phyloP scores from a whole-genome alignment of 2,113 vertebrate genomes.

The Scortum barcoo region DNA sequence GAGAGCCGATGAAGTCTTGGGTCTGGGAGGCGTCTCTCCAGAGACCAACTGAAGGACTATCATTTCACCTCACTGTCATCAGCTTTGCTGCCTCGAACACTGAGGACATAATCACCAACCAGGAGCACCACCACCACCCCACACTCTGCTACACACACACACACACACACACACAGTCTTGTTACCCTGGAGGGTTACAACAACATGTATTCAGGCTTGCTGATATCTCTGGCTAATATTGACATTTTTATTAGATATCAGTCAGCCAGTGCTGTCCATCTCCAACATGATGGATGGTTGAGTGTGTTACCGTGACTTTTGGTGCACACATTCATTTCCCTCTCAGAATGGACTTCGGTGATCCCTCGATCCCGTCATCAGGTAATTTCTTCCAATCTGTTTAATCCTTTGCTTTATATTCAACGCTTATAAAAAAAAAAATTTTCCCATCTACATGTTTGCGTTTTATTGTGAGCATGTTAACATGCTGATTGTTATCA shows the following conservation, averaged over 20 bases:
- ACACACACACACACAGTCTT: not conserved
- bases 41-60: slow-evolving; percentile 49
- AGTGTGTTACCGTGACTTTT: not conserved
- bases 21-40: slow-evolving; percentile 25
- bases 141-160: not conserved
- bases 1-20: slow-evolving; percentile 11
- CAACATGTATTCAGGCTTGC: slow-evolving; percentile 1
- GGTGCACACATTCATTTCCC: not conserved
- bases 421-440: too few relatives aligned
- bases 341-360: not conserved
- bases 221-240: not conserved
- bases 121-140: not conserved
- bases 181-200: not conserved
- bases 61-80: slow-evolving; percentile 44
- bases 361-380: too few relatives aligned
- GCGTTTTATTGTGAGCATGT: too few relatives aligned
- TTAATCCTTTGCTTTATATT: too few relatives aligned
- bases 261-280: not conserved
- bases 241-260: slow-evolving; percentile 29
- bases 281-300: not conserved
- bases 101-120: slow-evolving; percentile 25
- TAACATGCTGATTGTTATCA: too few relatives aligned
- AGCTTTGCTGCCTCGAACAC: slow-evolving; percentile 10
- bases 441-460: too few relatives aligned
- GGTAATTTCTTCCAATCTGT: too few relatives aligned